A percentile compares a stretch with the other conserved stretches of the same genome.
phyloP scores from a whole-genome alignment of 37 sponge, comb jelly and placozoan species.

The Corticium candelabrum region DNA sequence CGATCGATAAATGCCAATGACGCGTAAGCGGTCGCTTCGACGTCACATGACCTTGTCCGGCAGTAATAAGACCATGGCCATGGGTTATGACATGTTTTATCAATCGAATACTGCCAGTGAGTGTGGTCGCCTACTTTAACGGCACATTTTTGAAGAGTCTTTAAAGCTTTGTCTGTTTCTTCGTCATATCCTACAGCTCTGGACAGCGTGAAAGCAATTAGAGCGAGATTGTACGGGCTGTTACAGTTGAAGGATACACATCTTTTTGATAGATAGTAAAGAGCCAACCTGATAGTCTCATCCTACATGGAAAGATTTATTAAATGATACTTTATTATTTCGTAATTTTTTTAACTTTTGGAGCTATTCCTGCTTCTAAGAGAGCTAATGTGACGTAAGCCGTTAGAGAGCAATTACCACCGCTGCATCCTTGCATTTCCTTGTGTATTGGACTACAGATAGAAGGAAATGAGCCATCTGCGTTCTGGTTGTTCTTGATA shows the following conservation, averaged over 20 bases:
- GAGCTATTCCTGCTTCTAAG: background rate
- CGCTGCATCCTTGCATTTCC: background rate
- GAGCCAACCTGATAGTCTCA: background rate
- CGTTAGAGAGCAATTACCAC: background rate
- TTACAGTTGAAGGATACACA: background rate
- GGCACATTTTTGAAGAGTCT: background rate
- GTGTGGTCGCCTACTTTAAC: background rate
- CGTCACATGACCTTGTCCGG: background rate
- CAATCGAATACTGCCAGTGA: background rate
- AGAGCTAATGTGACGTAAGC: background rate
- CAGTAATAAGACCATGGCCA: background rate
- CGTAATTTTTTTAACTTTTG: background rate
- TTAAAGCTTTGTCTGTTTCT: background rate
- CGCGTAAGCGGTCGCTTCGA: slow-evolving; percentile 11
- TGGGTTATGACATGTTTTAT: background rate
- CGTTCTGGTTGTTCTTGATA: background rate
- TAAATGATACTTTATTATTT: too few relatives aligned
- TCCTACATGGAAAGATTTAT: too few relatives aligned
- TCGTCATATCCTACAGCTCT: background rate
- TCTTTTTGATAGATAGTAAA: background rate
- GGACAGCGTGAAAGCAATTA: background rate
- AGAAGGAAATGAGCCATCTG: background rate
- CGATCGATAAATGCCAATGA: background rate
- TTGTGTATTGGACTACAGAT: background rate
- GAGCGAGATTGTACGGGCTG: slow-evolving; percentile 1